These are phyloP conservation scores for Mastigias papua DNA, from an alignment of 30 jellyfish, hydroid and myxozoan genomes.

Conservation along the genomic window DNA sequence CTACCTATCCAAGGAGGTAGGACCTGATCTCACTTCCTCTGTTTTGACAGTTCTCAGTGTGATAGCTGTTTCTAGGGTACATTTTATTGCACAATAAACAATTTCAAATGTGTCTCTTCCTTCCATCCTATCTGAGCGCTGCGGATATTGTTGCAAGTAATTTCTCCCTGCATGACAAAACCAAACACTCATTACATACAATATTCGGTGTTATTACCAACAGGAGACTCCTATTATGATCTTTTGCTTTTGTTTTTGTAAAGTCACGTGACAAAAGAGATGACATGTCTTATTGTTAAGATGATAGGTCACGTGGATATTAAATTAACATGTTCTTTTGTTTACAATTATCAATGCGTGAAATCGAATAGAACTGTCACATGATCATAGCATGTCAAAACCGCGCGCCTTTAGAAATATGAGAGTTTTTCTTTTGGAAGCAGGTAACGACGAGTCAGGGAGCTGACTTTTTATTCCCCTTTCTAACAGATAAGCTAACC, in stretches of 20 bases:
- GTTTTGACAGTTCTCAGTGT: background rate
- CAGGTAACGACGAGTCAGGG: constrained; percentile 38
- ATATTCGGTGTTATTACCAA: constrained; percentile 37
- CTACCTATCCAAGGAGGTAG: too few species aligned
- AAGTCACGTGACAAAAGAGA: background rate
- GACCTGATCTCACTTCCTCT: background rate
- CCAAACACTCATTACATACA: background rate
- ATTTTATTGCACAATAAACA: background rate
- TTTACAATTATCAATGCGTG: constrained; percentile 72
- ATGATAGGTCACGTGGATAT: constrained; percentile 31
- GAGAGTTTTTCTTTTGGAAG: constrained; percentile 13
- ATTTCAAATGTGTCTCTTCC: background rate
- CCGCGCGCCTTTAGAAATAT: constrained; percentile 68
- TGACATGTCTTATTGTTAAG: background rate
- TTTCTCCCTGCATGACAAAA: background rate
- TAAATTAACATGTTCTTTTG: constrained; percentile 56
- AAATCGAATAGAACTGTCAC: constrained; percentile 34
- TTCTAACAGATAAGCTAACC: constrained; percentile 64
- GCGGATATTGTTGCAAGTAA: constrained; percentile 14
- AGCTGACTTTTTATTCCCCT: constrained; percentile 23
- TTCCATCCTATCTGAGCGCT: background rate
- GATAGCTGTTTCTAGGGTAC: constrained; percentile 9
- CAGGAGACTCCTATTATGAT: constrained; percentile 14
- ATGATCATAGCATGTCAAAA: constrained; percentile 74
- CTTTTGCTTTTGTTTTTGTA: constrained; percentile 22